These are phyloP conservation scores for Bombus confusus DNA, from an alignment of 1,140 invertebrate species.

Conservation along the genomic window DNA sequence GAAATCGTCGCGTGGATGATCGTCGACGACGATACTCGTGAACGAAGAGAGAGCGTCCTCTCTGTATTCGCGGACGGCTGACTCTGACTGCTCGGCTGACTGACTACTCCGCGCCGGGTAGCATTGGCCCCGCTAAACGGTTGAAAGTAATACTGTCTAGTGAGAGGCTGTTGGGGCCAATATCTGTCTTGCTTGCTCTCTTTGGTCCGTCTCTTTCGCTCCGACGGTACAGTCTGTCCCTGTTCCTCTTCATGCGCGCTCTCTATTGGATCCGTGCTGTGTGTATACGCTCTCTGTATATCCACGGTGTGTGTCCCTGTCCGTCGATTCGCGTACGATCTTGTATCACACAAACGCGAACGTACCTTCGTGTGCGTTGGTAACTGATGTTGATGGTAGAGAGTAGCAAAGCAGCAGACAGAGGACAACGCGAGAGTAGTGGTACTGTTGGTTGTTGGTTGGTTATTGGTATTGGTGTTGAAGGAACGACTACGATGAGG, in stretches of 20 bases:
- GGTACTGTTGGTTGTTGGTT: neutral
- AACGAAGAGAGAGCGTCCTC: conserved; percentile 42
- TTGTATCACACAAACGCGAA: conserved; percentile 21
- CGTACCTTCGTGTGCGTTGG: neutral
- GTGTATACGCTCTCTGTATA: conserved; percentile 26
- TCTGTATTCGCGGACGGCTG: conserved; percentile 56
- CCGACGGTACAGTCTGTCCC: neutral
- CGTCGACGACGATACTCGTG: conserved; percentile 28
- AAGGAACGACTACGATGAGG: conserved; percentile 26
- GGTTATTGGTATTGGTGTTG: conserved; percentile 3
- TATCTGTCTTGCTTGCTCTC: conserved; percentile 56
- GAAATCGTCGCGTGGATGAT: conserved; percentile 27
- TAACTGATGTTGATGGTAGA: conserved; percentile 3
- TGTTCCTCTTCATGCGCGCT: conserved; percentile 2
- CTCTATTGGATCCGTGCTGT: conserved; percentile 22
- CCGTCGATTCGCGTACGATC: conserved; percentile 66
- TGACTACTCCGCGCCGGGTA: conserved; percentile 66
- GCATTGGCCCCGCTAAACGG: conserved; percentile 74
- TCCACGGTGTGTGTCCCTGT: conserved; percentile 60
- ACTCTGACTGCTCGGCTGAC: conserved; percentile 63
- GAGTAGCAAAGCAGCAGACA: conserved; percentile 6
- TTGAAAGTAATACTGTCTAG: conserved; percentile 80
- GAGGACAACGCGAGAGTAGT: neutral
- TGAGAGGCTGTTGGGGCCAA: conserved; percentile 77
- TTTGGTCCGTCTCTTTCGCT: conserved; percentile 19